Evolutionary conservation across 1,140 invertebrate species (phyloP), one percentile per base, ranked within the genome.

Genomic region (Sipha flava): DNA sequence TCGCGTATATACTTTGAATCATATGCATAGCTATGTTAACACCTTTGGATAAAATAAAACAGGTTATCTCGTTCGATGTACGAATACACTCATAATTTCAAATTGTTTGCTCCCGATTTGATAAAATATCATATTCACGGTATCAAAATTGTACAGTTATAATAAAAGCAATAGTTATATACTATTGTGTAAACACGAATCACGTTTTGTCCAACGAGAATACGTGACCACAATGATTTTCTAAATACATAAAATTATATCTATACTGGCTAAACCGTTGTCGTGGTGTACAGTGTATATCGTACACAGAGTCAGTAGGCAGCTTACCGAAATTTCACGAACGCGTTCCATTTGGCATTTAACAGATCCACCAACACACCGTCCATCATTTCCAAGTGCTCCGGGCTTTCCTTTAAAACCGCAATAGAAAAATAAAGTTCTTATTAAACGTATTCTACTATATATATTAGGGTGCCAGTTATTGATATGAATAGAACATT

Each of bases 281-380:
- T n/a, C n/a, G n/a, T n/a, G n/a, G 10, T 26, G 12, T 26, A 54
- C 16, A 47, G 2, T 47, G 16, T 47, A 26, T 12, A 54, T 54
- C 29, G 10, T 10, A 43, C 14, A 43, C 40, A 43, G 40, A 5
- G 40, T 29, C 3, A 4, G 18, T 23, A 5, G 2, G 16, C 57
- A 54, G 66, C 79, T 82, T 86, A 91, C 91, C 90, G 89, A 79
- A 91, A 94, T 86, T 96, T 96, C 1, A 96, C 95, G 87, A 98
- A 99, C 0, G 96, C 94, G 83, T 97, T 95, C 97, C 97, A 99
- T 87, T 99, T 99, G 0, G 96, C 96, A 84, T 97, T 92, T 10
- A 99, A 85, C 10, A 99, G 88, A 85, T 98, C 95, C 6, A 97
- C 93, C 26, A 99, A 87, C 73, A 97, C 90, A 1, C 97, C 97